A percentile compares a stretch with the other conserved stretches of the same genome.
These are phyloP conservation scores for Natator depressus DNA, from an alignment of 2,113 vertebrate genomes.

Conservation along the genomic window DNA sequence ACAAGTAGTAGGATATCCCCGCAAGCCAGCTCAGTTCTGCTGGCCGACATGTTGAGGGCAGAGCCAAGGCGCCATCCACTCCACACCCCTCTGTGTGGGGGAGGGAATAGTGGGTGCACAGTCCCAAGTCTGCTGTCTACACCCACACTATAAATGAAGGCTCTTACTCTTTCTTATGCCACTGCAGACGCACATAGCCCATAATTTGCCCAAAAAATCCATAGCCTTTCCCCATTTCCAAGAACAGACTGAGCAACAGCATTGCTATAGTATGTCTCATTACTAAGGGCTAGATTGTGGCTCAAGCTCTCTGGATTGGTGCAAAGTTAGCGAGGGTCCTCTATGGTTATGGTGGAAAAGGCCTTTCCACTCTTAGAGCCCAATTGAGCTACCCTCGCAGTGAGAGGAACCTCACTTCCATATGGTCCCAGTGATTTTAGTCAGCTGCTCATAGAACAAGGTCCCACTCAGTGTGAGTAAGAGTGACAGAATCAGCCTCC, in stretches of 20 bases:
- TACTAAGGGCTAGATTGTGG: too few relatives aligned
- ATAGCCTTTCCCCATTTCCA: too few relatives aligned
- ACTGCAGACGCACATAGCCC: constrained; percentile 36
- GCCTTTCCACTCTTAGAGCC: not conserved
- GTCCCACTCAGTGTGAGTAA: not conserved
- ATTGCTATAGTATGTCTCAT: too few relatives aligned
- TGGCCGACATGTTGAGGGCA: not conserved
- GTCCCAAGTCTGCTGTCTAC: not conserved
- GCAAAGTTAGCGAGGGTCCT: not conserved
- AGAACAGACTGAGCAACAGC: too few relatives aligned
- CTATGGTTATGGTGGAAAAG: not conserved
- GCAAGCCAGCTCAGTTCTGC: constrained; percentile 1
- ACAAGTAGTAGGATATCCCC: constrained; percentile 20
- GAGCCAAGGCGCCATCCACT: not conserved
- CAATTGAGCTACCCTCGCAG: not conserved
- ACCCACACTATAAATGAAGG: not conserved
- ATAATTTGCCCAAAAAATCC: too few relatives aligned
- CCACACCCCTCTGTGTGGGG: not conserved
- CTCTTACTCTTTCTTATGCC: constrained; percentile 14
- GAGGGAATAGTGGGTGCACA: not conserved
- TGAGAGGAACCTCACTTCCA: not conserved
- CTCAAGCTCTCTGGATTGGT: not conserved
- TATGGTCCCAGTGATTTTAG: constrained; percentile 1
- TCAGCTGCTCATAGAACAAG: constrained; percentile 1
- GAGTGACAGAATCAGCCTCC: not conserved